Conservation (phyloP, 2,113 vertebrate genomes). For the Acrocephalus kingi region DNA sequence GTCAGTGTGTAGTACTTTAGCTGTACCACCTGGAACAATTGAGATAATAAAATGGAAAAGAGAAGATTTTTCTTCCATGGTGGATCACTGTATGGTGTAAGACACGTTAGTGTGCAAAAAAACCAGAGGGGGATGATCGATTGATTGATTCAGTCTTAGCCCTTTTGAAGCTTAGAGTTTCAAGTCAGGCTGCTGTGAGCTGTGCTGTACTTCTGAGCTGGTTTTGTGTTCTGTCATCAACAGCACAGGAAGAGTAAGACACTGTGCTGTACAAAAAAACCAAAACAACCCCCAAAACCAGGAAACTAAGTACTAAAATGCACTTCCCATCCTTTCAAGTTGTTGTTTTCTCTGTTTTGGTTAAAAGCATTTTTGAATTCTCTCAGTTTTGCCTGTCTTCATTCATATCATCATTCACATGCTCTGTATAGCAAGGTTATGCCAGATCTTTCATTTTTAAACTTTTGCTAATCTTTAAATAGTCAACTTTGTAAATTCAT, state of each 20-base stretch:
- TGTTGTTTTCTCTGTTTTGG: not conserved
- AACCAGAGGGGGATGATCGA: not conserved
- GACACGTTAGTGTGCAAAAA: not conserved
- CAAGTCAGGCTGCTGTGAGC: not conserved
- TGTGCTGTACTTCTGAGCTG: not conserved
- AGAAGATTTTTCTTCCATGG: not conserved
- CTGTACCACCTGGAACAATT: not conserved
- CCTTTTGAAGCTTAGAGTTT: not conserved
- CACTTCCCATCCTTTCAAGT: not conserved
- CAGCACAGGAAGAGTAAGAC: not conserved
- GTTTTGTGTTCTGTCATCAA: not conserved
- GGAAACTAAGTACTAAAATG: not conserved
- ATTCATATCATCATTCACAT: not conserved
- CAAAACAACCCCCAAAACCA: accelerated
- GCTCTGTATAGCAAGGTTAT: not conserved
- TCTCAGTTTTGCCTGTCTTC: not conserved
- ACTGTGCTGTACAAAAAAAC: not conserved
- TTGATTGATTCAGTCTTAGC: not conserved
- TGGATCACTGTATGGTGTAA: not conserved
- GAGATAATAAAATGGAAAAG: not conserved
- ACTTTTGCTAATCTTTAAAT: not conserved
- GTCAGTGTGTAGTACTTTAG: not conserved
- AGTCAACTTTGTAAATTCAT: slow-evolving; percentile 7
- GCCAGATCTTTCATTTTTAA: not conserved
- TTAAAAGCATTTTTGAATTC: not conserved